Evolutionary conservation across 1,140 invertebrate genomes (phyloP).

Genomic region (Mamestra configurata): DNA sequence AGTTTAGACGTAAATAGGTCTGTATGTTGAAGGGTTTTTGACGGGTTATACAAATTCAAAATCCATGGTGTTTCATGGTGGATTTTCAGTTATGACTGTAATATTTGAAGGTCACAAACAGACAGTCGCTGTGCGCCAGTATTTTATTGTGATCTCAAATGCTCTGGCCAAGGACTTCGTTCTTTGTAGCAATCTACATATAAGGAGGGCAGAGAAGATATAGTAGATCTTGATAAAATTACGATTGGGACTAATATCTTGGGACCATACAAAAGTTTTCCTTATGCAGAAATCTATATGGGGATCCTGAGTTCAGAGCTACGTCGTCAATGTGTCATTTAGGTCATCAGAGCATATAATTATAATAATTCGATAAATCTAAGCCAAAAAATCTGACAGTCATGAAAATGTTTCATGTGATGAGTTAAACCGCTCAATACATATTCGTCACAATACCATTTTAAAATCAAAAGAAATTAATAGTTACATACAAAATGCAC

Average conservation of each 20-base stretch:
- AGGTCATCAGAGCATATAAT: background rate
- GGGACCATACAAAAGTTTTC: background rate
- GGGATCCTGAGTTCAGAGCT: background rate
- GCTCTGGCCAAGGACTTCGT: too few relatives aligned
- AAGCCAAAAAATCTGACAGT: background rate
- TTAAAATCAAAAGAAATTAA: background rate
- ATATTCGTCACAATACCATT: background rate
- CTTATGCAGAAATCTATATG: slow-evolving; percentile 5
- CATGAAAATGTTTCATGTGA: background rate
- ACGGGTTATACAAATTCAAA: background rate
- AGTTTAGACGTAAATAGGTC: background rate
- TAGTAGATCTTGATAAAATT: background rate
- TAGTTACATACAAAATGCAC: background rate
- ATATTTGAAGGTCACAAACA: too few relatives aligned
- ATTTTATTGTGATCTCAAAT: too few relatives aligned
- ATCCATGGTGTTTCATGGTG: background rate
- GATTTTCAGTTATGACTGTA: too few relatives aligned
- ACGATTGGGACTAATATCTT: too few relatives aligned
- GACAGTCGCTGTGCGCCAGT: too few relatives aligned
- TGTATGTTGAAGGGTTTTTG: background rate
- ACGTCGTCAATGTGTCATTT: slow-evolving; percentile 10
- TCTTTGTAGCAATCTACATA: too few relatives aligned
- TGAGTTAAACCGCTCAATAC: too few relatives aligned
- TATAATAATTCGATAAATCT: background rate
- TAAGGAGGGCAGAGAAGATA: background rate